Conservation (phyloP, 2,113 vertebrate genomes). For the Chitala chitala region DNA sequence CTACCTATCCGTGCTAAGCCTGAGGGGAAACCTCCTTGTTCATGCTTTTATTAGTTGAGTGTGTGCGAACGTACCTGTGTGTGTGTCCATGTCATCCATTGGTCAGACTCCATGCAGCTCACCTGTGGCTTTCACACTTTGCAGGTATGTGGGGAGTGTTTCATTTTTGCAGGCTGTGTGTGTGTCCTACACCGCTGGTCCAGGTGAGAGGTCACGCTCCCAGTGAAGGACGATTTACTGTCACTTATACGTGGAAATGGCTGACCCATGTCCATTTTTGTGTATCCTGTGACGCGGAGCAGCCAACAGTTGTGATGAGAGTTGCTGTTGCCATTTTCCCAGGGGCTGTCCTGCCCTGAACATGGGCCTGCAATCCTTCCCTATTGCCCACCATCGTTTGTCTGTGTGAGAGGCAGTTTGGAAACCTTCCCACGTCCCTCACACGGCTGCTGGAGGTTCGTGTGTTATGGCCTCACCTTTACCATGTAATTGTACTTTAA, state of each 20-base stretch:
- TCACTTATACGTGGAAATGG: background rate
- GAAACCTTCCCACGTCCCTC: background rate
- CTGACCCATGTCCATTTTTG: background rate
- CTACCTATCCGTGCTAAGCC: too few relatives aligned
- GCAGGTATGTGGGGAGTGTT: background rate
- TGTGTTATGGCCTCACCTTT: constrained; percentile 27
- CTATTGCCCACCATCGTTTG: too few relatives aligned
- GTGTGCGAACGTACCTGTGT: too few relatives aligned
- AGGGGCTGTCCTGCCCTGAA: background rate
- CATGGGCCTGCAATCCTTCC: background rate
- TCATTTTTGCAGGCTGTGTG: too few relatives aligned
- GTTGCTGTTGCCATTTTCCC: background rate
- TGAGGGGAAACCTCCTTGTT: too few relatives aligned
- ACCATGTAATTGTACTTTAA: constrained; percentile 31
- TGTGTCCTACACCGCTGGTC: background rate
- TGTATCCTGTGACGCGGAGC: background rate
- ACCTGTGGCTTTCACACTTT: background rate
- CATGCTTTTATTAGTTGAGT: too few relatives aligned
- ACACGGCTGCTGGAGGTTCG: constrained; percentile 37
- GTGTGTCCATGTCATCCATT: background rate
- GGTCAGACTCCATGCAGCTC: background rate
- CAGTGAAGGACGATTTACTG: background rate
- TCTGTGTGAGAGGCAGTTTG: background rate
- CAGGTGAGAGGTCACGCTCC: too few relatives aligned
- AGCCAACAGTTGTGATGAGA: background rate